A percentile compares a stretch with the other conserved stretches of the same genome.
These are phyloP conservation scores for Pyralis farinalis DNA, from an alignment of 2,888 invertebrate genomes.

Conservation along the genomic window DNA sequence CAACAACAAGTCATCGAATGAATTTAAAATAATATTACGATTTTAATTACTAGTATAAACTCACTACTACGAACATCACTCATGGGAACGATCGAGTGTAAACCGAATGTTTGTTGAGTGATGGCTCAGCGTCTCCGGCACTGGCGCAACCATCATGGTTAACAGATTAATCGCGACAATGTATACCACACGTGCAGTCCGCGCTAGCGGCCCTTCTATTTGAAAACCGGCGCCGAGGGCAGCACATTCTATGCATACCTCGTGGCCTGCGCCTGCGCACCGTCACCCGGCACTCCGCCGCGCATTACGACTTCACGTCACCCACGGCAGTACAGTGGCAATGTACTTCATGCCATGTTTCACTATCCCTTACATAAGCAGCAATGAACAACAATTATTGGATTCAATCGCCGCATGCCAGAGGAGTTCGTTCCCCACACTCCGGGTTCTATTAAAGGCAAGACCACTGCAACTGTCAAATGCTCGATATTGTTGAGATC, in stretches of 20 bases:
- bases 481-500: slow-evolving; percentile 45
- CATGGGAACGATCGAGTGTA: not conserved
- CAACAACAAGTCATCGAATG: no score
- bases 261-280: slow-evolving; percentile 52
- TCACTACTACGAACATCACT: not conserved
- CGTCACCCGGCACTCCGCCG: slow-evolving; percentile 37
- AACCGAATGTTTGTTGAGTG: slow-evolving; percentile 26
- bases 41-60: not conserved
- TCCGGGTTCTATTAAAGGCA: slow-evolving; percentile 44
- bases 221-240: slow-evolving; percentile 79
- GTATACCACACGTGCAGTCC: slow-evolving; percentile 75
- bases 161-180: slow-evolving; percentile 72
- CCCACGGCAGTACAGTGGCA: slow-evolving; percentile 43
- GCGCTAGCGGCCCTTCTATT: slow-evolving; percentile 76
- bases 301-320: slow-evolving; percentile 33
- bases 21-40: not conserved
- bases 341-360: slow-evolving; percentile 31
- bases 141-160: slow-evolving; percentile 58
- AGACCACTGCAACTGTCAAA: slow-evolving; percentile 57
- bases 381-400: slow-evolving; percentile 42
- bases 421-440: slow-evolving; percentile 28
- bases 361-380: slow-evolving; percentile 31
- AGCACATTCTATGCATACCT: slow-evolving; percentile 73
- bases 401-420: slow-evolving; percentile 22
- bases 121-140: slow-evolving; percentile 39